A percentile compares a stretch with the other conserved stretches of the same genome.
These are phyloP conservation scores for Allolobophora icterica DNA, from an alignment of 2,888 invertebrate genomes.

Conservation along the genomic window DNA sequence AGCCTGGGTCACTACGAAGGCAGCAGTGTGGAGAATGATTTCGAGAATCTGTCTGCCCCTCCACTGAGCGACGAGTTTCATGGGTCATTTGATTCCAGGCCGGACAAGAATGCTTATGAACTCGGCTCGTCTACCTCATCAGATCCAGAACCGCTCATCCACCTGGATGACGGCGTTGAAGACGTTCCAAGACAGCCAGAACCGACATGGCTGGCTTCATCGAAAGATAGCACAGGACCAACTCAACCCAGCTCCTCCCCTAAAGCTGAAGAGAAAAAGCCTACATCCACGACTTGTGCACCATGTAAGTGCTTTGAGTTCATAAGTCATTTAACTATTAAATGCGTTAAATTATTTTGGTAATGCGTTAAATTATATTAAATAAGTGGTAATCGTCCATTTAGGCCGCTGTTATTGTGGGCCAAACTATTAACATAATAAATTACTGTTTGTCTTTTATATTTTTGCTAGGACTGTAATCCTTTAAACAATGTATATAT, in stretches of 20 bases:
- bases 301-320: not conserved
- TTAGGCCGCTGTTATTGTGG: not conserved
- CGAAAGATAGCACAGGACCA: not conserved
- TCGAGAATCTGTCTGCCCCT: conserved; percentile 44
- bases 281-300: not conserved
- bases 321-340: too few species aligned
- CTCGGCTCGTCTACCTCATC: not conserved
- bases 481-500: too few species aligned
- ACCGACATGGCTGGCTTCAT: not conserved
- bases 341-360: not conserved
- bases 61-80: not conserved
- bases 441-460: too few species aligned
- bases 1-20: conserved; percentile 31
- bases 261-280: not conserved
- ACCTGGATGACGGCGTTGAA: not conserved
- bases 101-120: conserved; percentile 9
- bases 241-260: not conserved
- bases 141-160: not conserved
- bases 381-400: not conserved
- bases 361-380: not conserved
- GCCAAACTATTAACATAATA: too few species aligned
- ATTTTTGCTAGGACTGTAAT: too few species aligned
- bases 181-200: conserved; percentile 4
- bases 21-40: conserved; percentile 47
- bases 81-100: not conserved